A percentile compares a stretch with the other conserved stretches of the same genome.
Evolutionary conservation across 1,140 invertebrate species (phyloP).

Genomic region (Cydia pomonella): DNA sequence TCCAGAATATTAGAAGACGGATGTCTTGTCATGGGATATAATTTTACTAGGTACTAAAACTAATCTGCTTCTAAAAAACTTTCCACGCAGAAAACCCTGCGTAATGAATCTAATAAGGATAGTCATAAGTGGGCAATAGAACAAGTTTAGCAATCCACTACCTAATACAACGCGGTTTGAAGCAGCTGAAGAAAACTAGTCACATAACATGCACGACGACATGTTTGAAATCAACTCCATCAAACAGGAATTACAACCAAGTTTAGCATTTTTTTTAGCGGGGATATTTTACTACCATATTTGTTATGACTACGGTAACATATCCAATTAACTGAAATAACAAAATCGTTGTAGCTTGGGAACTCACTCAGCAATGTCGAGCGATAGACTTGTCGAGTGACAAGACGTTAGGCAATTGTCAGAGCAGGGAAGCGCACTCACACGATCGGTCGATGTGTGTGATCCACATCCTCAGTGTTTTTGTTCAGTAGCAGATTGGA

Average conservation of each 20-base stretch:
- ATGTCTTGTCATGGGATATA: no score
- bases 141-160: conserved; percentile 15
- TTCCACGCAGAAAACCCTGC: background rate
- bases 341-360: background rate
- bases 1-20: no score
- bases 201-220: background rate
- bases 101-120: background rate
- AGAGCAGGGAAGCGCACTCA: background rate
- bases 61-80: background rate
- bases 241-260: conserved; percentile 9
- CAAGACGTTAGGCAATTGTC: background rate
- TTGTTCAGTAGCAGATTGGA: no score
- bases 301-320: background rate
- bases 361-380: background rate
- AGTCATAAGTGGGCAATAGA: conserved; percentile 4
- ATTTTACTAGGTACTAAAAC: background rate
- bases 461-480: no score
- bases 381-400: background rate
- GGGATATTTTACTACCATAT: conserved; percentile 11
- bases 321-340: conserved; percentile 8
- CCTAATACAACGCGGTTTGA: conserved; percentile 9
- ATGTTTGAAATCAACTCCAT: conserved; percentile 1
- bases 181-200: conserved; percentile 14
- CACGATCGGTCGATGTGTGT: no score
- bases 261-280: conserved; percentile 4